Conservation (phyloP, 2,113 vertebrate species). For the Axis porcinus region DNA sequence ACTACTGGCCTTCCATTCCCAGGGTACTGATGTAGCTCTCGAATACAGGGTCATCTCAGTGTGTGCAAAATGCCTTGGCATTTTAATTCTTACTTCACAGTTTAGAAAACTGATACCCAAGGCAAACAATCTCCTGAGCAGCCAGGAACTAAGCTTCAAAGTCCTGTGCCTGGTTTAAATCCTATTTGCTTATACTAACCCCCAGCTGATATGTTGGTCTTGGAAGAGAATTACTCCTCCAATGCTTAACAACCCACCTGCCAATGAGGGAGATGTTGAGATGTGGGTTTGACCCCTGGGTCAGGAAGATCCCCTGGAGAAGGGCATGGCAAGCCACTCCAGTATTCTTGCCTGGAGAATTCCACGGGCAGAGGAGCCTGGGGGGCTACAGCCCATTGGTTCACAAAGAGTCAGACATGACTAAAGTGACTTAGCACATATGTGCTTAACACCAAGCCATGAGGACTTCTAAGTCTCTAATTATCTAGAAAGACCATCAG, state of each 20-base stretch:
- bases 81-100: background rate
- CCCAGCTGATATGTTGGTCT: background rate
- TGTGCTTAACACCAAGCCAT: background rate
- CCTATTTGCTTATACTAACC: background rate
- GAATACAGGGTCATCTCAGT: background rate
- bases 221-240: background rate
- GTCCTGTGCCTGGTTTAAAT: background rate
- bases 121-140: background rate
- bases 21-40: background rate
- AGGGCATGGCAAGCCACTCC: background rate
- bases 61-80: background rate
- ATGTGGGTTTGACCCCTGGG: background rate
- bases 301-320: background rate
- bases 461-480: slow-evolving; percentile 62
- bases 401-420: background rate
- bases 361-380: background rate
- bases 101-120: background rate
- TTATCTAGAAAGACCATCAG: slow-evolving; percentile 76
- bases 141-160: background rate
- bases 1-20: background rate
- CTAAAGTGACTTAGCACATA: background rate
- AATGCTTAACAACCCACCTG: background rate
- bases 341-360: background rate
- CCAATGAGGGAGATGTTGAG: background rate
- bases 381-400: background rate